Evolutionary conservation across 1,140 invertebrate genomes (phyloP).

Genomic region (Drosophila triauraria): DNA sequence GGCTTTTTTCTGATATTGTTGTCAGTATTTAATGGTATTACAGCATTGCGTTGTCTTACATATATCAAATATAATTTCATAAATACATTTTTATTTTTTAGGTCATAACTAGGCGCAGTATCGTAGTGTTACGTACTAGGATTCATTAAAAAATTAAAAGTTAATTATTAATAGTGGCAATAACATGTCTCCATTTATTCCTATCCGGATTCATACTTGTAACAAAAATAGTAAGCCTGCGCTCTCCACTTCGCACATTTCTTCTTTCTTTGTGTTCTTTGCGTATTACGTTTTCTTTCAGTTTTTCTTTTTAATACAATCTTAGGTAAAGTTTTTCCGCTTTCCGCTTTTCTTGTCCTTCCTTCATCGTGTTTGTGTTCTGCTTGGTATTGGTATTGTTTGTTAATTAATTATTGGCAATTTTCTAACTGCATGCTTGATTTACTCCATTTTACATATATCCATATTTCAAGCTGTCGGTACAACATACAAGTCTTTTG

Average conservation of each 20-base stretch:
- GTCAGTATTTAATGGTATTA: slow-evolving; percentile 80
- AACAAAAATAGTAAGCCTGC: slow-evolving; percentile 76
- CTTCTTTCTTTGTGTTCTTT: slow-evolving; percentile 48
- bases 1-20: slow-evolving; percentile 29
- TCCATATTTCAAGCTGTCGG: slow-evolving; percentile 65
- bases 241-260: slow-evolving; percentile 47
- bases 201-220: slow-evolving; percentile 51
- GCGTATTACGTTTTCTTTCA: slow-evolving; percentile 41
- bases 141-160: slow-evolving; percentile 75
- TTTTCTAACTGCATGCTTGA: slow-evolving; percentile 79
- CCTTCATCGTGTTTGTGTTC: slow-evolving; percentile 31
- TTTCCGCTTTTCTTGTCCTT: slow-evolving; percentile 43
- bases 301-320: slow-evolving; percentile 71
- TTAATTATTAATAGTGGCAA: slow-evolving; percentile 75
- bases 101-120: slow-evolving; percentile 73
- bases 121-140: slow-evolving; percentile 47
- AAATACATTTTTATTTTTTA: slow-evolving; percentile 70
- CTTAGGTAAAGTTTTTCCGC: slow-evolving; percentile 74
- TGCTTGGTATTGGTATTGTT: slow-evolving; percentile 46
- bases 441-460: slow-evolving; percentile 49
- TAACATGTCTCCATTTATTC: slow-evolving; percentile 56
- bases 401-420: slow-evolving; percentile 78
- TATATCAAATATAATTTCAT: slow-evolving; percentile 78
- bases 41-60: slow-evolving; percentile 78
- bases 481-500: slow-evolving; percentile 78